These are phyloP conservation scores for Nilaparvata lugens DNA, from an alignment of 1,140 invertebrate species.

Conservation along the genomic window DNA sequence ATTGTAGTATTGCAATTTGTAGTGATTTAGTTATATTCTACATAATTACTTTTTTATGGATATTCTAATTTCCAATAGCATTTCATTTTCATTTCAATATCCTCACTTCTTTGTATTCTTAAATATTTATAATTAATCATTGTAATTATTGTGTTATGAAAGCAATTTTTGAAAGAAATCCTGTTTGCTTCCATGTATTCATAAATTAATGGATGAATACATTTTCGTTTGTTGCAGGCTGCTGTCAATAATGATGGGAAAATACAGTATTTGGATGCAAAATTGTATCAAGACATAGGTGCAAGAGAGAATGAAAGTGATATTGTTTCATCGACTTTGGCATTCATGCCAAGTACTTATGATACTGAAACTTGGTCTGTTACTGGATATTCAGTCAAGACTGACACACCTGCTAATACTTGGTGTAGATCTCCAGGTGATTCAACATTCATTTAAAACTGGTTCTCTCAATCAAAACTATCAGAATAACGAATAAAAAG, in stretches of 20 bases:
- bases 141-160: no score
- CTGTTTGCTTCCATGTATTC: no score
- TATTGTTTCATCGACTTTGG: slow-evolving; percentile 31
- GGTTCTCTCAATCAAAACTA: no score
- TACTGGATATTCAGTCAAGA: slow-evolving; percentile 42
- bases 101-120: neutral
- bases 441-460: slow-evolving; percentile 4
- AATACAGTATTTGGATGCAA: slow-evolving; percentile 52
- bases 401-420: slow-evolving; percentile 52
- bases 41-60: no score
- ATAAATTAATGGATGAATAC: no score
- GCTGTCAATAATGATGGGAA: slow-evolving; percentile 43
- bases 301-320: slow-evolving; percentile 46
- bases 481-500: no score
- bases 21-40: no score
- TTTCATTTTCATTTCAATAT: neutral
- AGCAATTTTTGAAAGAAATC: no score
- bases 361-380: slow-evolving; percentile 43
- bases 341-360: slow-evolving; percentile 48
- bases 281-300: slow-evolving; percentile 54
- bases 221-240: slow-evolving; percentile 15
- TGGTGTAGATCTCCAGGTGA: slow-evolving; percentile 44
- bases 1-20: no score
- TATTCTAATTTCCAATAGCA: no score
- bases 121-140: neutral